Evolutionary conservation across 1,140 invertebrate genomes (phyloP), one percentile per base, ranked within the genome.

Genomic region (Euura saliciscinereae): DNA sequence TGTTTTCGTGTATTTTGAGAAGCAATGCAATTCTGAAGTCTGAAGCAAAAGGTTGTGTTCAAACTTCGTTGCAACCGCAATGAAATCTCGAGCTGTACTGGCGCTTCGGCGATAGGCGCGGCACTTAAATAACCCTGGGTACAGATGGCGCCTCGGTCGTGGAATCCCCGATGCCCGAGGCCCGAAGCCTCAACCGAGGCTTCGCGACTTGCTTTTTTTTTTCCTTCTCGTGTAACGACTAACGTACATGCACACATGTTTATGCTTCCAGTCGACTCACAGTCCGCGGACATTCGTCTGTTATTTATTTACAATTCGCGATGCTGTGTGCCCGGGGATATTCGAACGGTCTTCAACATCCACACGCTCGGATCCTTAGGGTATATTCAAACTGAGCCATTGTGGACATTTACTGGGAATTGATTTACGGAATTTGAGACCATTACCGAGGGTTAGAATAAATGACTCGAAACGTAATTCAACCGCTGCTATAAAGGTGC

Each of bases 61-160:
- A 28, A 28, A 28, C 28, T 0, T 6, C 51, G 51, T 3, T 6
- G 51, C 3, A 11, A 11, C 51, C 3, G 2, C 10, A 6, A 8
- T 59, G 51, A 59, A 59, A 59, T 59, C 51, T 59, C 51, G 51
- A 59, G 51, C 51, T 59, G 51, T 11, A 59, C 51, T 59, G 51
- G 6, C 51, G 51, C 51, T 59, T 59, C 51, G 51, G 8, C 51
- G 51, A 3, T 3, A 59, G 51, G 51, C 51, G 51, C 51, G 51
- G 10, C 51, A 59, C 8, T 59, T 59, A 59, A 59, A 59, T 59
- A 59, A 59, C 51, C 51, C 51, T 59, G 6, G 3, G 51, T 4
- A 8, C 51, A 59, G 51, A 59, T 59, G 51, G 51, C 51, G 51
- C 8, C 6, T 11, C 51, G 8, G 51, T 59, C 51, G 51, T 3